Conservation (phyloP, 2,113 vertebrate species). For the Oncorhynchus keta region DNA sequence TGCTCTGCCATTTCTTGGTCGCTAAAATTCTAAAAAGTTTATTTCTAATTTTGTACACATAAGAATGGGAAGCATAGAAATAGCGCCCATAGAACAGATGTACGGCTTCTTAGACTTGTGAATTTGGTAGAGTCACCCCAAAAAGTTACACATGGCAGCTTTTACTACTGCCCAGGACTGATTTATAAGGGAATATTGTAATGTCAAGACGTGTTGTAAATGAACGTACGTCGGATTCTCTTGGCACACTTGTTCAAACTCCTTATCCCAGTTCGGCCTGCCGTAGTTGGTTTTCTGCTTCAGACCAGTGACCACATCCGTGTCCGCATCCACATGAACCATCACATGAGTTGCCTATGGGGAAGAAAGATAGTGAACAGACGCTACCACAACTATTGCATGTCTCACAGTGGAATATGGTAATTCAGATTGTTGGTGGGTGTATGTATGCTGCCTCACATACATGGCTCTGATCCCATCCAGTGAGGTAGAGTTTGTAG, state of each 20-base stretch:
- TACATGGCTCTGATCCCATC: constrained; percentile 84
- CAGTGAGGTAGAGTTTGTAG: constrained; percentile 87
- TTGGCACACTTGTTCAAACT: constrained; percentile 81
- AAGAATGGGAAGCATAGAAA: too few species aligned
- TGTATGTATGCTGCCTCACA: constrained; percentile 24
- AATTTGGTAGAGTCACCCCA: too few species aligned
- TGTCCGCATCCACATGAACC: constrained; percentile 77
- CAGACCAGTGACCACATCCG: constrained; percentile 83
- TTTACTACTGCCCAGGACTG: background rate
- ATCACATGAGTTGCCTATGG: constrained; percentile 69
- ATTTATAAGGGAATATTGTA: background rate
- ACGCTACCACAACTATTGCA: background rate
- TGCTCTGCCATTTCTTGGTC: too few species aligned
- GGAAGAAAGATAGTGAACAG: background rate
- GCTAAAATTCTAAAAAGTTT: too few species aligned
- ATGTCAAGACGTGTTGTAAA: background rate
- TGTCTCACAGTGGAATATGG: background rate
- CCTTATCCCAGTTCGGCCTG: constrained; percentile 85
- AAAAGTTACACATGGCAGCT: too few species aligned
- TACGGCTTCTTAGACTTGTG: too few species aligned
- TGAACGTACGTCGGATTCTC: constrained; percentile 83
- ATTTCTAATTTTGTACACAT: too few species aligned
- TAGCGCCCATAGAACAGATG: too few species aligned
- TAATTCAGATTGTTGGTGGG: background rate
- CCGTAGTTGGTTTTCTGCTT: constrained; percentile 90